Conservation (phyloP, 2,888 invertebrate genomes). For the Frankliniella fusca region DNA sequence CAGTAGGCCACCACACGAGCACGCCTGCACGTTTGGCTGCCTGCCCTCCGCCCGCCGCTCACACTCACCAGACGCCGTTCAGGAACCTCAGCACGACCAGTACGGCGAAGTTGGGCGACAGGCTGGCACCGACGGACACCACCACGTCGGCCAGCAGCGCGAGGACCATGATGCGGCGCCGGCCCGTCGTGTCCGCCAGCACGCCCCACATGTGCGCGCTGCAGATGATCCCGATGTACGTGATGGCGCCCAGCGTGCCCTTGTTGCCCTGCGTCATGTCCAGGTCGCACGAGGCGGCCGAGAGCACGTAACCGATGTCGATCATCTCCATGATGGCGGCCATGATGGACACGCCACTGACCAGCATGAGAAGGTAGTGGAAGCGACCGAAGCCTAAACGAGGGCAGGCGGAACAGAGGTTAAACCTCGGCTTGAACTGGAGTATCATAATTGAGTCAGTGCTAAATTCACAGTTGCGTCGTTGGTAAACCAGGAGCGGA, state of each 20-base stretch:
- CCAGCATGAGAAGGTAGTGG: constrained; percentile 58
- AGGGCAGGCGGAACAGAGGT: neutral
- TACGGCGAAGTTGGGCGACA: neutral
- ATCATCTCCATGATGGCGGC: constrained; percentile 65
- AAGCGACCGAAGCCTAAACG: constrained; percentile 58
- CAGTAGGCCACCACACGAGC: no score
- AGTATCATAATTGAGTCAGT: neutral
- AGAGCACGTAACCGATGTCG: constrained; percentile 61
- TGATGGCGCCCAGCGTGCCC: constrained; percentile 61
- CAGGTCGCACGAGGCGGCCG: constrained; percentile 65
- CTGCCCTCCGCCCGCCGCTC: neutral
- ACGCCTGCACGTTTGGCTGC: no score
- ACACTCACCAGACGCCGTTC: constrained; percentile 11
- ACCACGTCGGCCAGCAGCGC: constrained; percentile 23
- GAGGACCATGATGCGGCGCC: constrained; percentile 12
- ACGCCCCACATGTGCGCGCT: constrained; percentile 20
- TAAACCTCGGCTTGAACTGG: neutral
- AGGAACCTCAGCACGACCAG: neutral
- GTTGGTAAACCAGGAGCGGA: neutral
- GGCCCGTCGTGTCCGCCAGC: constrained; percentile 18
- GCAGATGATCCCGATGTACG: constrained; percentile 54
- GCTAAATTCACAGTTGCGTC: neutral
- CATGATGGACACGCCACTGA: constrained; percentile 61
- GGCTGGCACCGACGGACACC: neutral
- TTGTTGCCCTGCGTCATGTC: constrained; percentile 57